Evolutionary conservation across 1,140 invertebrate species (phyloP), one percentile per base, ranked within the genome.

Genomic region (Drosophila seguyi): DNA sequence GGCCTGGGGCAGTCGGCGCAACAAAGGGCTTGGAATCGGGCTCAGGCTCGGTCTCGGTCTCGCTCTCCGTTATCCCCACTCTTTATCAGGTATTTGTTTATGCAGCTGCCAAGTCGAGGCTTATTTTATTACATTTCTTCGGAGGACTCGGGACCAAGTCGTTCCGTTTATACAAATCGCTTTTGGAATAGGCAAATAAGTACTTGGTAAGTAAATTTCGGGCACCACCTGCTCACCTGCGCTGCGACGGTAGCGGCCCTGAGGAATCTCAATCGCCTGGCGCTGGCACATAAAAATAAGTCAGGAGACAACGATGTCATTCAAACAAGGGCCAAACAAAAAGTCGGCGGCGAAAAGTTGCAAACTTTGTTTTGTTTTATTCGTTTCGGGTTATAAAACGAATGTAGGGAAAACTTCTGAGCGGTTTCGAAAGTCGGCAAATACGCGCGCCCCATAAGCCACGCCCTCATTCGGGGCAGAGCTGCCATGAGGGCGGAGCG

Each of bases 51-150:
- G 6, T 4, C 47, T 11, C 39, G 8, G 39, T n/a, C n/a, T n/a
- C n/a, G n/a, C n/a, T 18, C 13, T 31, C 22, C 18, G 27, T 7
- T 69, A 68, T 65, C 48, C 48, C 38, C 60, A 29, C 29, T 50
- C 62, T 68, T 83, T 80, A 88, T 87, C 84, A 87, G 83, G 84
- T 87, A 88, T 82, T 83, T 87, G 84, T 84, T 88, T 88, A 88
- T 74, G 62, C 84, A 88, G 84, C 84, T 88, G 80, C 80, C 82
- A 52, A 69, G 66, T 61, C 47, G 45, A 38, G 73, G 73, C 84
- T 87, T 79, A 87, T 86, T 86, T 86, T 83, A 88, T 87, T 83
- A 79, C 56, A 71, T 67, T 88, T 82, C 79, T 79, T 65, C 7
- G 27, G 34, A 55, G 52, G 63, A 71, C 39, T 58, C 41, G 27